Evolutionary conservation across 2,113 vertebrate genomes (phyloP).

Genomic region (Cardinalis cardinalis): DNA sequence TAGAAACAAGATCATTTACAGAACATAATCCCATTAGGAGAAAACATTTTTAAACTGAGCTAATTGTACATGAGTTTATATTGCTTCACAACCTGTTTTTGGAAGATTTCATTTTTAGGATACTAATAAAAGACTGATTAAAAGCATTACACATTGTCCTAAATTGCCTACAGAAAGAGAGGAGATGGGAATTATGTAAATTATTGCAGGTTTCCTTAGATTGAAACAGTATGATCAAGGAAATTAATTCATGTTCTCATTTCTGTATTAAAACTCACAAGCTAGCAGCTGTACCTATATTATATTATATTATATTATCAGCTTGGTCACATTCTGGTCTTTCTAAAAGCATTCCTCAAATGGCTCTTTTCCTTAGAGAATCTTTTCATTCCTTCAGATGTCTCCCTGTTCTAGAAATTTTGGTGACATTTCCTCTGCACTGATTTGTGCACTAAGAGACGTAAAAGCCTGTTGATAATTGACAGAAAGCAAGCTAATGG

Average conservation of each 20-base stretch:
- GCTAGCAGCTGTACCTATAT: neutral
- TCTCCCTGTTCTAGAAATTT: neutral
- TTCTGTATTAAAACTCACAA: neutral
- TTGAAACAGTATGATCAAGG: neutral
- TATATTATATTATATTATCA: neutral
- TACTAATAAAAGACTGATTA: slow-evolving; percentile 61
- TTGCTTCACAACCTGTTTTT: slow-evolving; percentile 66
- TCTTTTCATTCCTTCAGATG: neutral
- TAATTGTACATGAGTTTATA: slow-evolving; percentile 71
- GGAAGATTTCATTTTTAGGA: slow-evolving; percentile 55
- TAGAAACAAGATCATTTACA: slow-evolving; percentile 72
- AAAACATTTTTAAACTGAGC: slow-evolving; percentile 69
- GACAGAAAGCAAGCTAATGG: slow-evolving; percentile 1
- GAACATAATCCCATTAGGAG: slow-evolving; percentile 71
- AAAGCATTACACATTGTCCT: slow-evolving; percentile 53
- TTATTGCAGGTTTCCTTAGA: slow-evolving; percentile 38
- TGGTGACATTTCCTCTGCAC: neutral
- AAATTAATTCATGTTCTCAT: slow-evolving; percentile 30
- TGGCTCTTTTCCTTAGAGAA: neutral
- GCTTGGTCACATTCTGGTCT: neutral
- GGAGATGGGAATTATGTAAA: slow-evolving; percentile 57
- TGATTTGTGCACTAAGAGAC: neutral
- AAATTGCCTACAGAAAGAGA: slow-evolving; percentile 51
- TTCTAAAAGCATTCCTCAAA: neutral
- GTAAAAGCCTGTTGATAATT: neutral